Conservation (phyloP, 2,113 vertebrate genomes). For the Madoqua kirkii region DNA sequence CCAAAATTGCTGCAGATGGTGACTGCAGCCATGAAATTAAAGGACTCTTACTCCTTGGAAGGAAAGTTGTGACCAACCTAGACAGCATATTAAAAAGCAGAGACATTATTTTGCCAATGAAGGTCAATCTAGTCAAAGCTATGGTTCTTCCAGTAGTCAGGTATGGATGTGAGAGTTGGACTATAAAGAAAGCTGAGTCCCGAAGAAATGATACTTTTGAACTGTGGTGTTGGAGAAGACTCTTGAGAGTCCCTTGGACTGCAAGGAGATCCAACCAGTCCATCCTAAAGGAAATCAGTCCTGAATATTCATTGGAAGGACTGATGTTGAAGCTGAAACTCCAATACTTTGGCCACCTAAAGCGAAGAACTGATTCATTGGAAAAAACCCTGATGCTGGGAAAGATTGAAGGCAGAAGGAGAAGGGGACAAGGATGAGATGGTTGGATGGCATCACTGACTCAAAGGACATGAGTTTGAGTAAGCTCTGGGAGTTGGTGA, state of each 20-base stretch:
- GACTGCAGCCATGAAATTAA: neutral
- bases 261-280: neutral
- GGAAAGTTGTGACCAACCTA: neutral
- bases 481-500: neutral
- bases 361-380: neutral
- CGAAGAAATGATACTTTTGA: rapidly evolving
- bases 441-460: neutral
- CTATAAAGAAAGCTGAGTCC: neutral
- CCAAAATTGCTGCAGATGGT: neutral
- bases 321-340: neutral
- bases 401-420: neutral
- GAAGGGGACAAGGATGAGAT: neutral
- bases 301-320: neutral
- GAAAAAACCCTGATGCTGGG: neutral
- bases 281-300: neutral
- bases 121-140: neutral
- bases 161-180: neutral
- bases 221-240: neutral
- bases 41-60: neutral
- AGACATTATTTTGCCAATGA: neutral
- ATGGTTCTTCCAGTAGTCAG: neutral
- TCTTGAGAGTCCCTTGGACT: neutral
- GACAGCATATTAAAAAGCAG: neutral
- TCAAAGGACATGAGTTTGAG: neutral
- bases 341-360: neutral